These are phyloP conservation scores for Gouania willdenowi DNA, from an alignment of 2,797 vertebrate genomes.

Conservation along the genomic window DNA sequence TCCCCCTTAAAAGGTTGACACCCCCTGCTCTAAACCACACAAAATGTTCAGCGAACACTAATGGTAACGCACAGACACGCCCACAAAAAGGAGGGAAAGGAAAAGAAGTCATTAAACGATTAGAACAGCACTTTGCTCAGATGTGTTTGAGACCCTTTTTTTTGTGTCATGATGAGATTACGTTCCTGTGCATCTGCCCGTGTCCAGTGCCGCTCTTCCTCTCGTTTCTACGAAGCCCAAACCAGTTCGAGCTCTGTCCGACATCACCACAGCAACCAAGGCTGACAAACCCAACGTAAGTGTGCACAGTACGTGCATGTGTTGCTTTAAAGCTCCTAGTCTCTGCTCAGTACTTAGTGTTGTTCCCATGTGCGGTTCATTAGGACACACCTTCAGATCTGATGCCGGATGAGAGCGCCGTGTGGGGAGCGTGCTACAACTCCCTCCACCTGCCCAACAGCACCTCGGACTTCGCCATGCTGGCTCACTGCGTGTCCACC, in stretches of 20 bases:
- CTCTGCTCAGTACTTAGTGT: no score
- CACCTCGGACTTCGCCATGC: constrained; percentile 80
- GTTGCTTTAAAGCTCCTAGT: no score
- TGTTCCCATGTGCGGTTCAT: not conserved
- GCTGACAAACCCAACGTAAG: constrained; percentile 73
- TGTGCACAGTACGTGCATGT: constrained; percentile 1
- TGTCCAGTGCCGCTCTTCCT: constrained; percentile 10
- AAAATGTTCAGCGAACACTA: no score
- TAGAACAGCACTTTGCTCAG: no score
- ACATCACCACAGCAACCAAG: constrained; percentile 45
- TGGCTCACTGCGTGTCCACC: constrained; percentile 82
- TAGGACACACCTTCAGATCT: constrained; percentile 63
- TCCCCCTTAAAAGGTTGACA: no score
- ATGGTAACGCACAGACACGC: no score
- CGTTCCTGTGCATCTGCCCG: no score
- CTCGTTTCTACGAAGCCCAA: not conserved
- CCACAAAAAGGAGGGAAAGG: no score
- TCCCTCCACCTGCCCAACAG: constrained; percentile 79
- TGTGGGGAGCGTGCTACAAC: constrained; percentile 78
- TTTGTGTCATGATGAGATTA: no score
- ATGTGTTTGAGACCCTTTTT: no score
- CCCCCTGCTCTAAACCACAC: no score
- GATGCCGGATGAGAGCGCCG: constrained; percentile 76
- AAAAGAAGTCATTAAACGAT: no score
- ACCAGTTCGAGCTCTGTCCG: constrained; percentile 61